Evolutionary conservation across 2,888 invertebrate species (phyloP), one percentile per base, ranked within the genome.

Genomic region (Drosophila rellima): DNA sequence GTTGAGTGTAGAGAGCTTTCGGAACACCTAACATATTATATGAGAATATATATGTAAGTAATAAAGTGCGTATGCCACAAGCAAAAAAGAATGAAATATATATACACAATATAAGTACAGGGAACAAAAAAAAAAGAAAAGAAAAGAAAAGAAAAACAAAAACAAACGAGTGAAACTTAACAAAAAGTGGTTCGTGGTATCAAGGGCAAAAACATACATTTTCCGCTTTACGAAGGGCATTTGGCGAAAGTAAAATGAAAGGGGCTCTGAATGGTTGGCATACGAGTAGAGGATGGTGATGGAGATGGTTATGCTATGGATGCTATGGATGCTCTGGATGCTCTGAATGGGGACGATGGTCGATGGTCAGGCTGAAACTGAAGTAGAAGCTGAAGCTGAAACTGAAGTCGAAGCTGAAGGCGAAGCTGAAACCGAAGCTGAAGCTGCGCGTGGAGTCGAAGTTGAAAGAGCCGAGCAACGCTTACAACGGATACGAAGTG

Each of bases 191-290:
- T 71, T 60, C 68, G 52, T 61, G 71, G 82, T 59, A 68, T 79
- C 80, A 76, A 68, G 80, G 80, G 76, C 70, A 70, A 70, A 68
- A 75, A 69, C 80, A 80, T 80, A 80, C 76, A 80, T 80, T 82
- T 82, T 76, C 42, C 82, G 80, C 76, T 80, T 80, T 80, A 80
- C 83, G 82, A 79, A 69, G 74, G 74, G 75, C 78, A 76, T 76
- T 76, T 76, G 74, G 79, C 74, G 64, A 78, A 74, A 78, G 75
- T 78, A 78, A 74, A 78, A 74, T 59, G 79, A 76, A 76, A 74
- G 75, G 75, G 69, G 78, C 63, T 64, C 47, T 48, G 31, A 73
- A 68, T 78, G 74, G 68, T 56, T 23, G 23, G 23, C 23, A 23
- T 23, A 7, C 7, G 1, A 57, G n/a, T n/a, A 72, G 50, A 61